phyloP scores from a whole-genome alignment of 1,140 invertebrate genomes.

The Caenorhabditis briggsae region DNA sequence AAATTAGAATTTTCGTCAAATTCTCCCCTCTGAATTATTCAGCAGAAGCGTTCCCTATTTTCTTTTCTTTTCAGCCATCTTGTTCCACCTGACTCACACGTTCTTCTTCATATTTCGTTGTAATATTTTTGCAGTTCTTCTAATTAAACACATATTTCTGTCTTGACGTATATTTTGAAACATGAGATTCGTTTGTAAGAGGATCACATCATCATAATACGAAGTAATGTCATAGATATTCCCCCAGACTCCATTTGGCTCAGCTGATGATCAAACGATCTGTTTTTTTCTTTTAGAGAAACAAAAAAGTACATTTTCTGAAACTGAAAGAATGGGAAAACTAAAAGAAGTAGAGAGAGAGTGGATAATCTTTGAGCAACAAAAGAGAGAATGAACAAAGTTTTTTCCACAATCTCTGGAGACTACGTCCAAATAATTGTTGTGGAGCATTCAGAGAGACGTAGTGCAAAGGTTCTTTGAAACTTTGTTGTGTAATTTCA shows the following conservation, averaged over 20 bases:
- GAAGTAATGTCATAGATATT: neutral
- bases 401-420: constrained; percentile 38
- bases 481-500: no score
- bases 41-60: neutral
- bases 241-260: neutral
- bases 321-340: neutral
- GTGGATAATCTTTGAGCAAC: constrained; percentile 41
- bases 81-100: neutral
- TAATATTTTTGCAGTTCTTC: neutral
- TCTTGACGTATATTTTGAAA: neutral
- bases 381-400: neutral
- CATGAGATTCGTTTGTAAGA: neutral
- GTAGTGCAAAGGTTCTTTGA: neutral
- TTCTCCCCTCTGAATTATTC: neutral
- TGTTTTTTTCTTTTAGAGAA: neutral
- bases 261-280: neutral
- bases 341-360: neutral
- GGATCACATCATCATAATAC: constrained; percentile 13
- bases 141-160: neutral
- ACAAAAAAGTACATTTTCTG: no score
- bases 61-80: neutral
- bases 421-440: constrained; percentile 19
- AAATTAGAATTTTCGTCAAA: constrained; percentile 10
- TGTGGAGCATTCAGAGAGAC: neutral
- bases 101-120: neutral